A percentile compares a stretch with the other conserved stretches of the same genome.
Evolutionary conservation across 2,888 invertebrate genomes (phyloP).

Genomic region (Oxytorus armatus): DNA sequence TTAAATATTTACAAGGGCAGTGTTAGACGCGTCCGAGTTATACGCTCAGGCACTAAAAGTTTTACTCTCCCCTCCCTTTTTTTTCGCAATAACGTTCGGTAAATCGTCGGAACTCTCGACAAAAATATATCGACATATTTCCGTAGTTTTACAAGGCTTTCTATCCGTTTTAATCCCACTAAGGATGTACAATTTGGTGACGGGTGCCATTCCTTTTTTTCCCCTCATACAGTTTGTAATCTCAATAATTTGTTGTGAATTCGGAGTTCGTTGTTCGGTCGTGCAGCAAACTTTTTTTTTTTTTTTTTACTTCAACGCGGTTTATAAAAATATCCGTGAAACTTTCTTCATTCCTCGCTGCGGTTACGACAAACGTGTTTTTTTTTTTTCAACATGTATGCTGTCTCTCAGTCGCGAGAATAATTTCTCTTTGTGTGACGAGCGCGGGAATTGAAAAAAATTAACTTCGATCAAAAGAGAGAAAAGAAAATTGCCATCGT

Average conservation of each 20-base stretch:
- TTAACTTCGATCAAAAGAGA: background rate
- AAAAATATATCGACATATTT: background rate
- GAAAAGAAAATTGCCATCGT: background rate
- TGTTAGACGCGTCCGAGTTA: slow-evolving; percentile 77
- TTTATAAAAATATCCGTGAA: slow-evolving; percentile 28
- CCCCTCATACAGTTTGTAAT: background rate
- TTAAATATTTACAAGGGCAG: slow-evolving; percentile 77
- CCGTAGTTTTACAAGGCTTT: background rate
- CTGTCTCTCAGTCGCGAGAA: slow-evolving; percentile 42
- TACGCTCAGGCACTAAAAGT: slow-evolving; percentile 77
- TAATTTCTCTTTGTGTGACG: slow-evolving; percentile 37
- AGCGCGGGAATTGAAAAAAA: slow-evolving; percentile 16
- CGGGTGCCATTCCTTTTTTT: slow-evolving; percentile 26
- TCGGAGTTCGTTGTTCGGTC: slow-evolving; percentile 14
- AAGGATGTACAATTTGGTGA: slow-evolving; percentile 23
- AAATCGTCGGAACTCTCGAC: background rate
- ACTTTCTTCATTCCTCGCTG: background rate
- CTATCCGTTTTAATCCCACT: slow-evolving; percentile 11
- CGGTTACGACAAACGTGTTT: background rate
- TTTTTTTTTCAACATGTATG: slow-evolving; percentile 10
- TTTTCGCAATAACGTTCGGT: background rate
- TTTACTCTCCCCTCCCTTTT: slow-evolving; percentile 34
- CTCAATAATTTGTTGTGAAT: slow-evolving; percentile 22
- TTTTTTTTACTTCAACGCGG: slow-evolving; percentile 1
- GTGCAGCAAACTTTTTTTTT: slow-evolving; percentile 11